phyloP scores from a whole-genome alignment of 2,797 vertebrate genomes.

The Macrochelys suwanniensis region DNA sequence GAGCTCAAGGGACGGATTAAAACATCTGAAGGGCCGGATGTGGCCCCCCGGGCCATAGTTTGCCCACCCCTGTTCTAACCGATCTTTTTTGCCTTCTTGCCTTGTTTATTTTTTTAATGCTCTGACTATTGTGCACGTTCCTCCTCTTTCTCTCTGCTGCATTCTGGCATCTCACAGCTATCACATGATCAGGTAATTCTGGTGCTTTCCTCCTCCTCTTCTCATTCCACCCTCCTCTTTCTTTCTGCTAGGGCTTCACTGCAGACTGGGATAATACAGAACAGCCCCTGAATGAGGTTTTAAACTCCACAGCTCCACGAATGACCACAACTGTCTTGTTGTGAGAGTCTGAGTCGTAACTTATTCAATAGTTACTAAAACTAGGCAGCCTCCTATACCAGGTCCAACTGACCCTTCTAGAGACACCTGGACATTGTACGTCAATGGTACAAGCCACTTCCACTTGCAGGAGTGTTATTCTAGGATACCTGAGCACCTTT shows the following conservation, averaged over 20 bases:
- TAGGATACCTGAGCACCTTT: neutral
- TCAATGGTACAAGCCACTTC: neutral
- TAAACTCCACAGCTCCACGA: neutral
- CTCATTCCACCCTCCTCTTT: constrained; percentile 70
- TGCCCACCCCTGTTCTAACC: neutral
- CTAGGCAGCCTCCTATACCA: neutral
- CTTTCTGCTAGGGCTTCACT: constrained; percentile 71
- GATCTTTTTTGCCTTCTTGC: constrained; percentile 55
- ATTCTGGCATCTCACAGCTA: constrained; percentile 99
- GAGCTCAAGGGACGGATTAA: too few species aligned
- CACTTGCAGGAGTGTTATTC: neutral
- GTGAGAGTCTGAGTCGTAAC: neutral
- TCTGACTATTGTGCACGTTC: constrained; percentile 94
- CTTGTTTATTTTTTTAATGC: constrained; percentile 80
- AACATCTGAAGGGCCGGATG: too few species aligned
- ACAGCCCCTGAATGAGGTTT: neutral
- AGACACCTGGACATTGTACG: neutral
- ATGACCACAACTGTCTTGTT: neutral
- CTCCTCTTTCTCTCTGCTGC: constrained; percentile 91
- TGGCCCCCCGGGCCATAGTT: too few species aligned
- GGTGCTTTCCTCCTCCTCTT: constrained; percentile 81
- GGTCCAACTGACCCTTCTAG: constrained; percentile 16
- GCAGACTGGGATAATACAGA: constrained; percentile 43
- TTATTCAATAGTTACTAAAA: neutral
- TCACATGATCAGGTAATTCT: constrained; percentile 99